Conservation (phyloP, 1,140 invertebrate species). For the Drosophila kohkoa region DNA sequence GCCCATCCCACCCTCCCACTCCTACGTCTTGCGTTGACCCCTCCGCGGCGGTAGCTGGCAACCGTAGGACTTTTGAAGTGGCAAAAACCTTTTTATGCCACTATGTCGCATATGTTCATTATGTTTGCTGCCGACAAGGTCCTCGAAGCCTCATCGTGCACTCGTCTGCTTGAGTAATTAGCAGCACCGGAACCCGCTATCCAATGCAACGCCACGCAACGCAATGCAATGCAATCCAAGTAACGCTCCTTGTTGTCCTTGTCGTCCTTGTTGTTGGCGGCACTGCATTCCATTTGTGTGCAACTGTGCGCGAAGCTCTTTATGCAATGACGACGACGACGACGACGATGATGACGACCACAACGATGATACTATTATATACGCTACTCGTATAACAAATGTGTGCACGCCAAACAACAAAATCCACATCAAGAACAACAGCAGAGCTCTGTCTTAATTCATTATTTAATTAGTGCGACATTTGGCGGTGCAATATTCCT, state of each 20-base stretch:
- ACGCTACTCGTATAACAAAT: slow-evolving; percentile 44
- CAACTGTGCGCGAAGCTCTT: slow-evolving; percentile 55
- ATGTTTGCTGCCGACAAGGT: slow-evolving; percentile 76
- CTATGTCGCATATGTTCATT: slow-evolving; percentile 78
- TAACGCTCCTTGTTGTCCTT: slow-evolving; percentile 45
- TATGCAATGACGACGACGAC: slow-evolving; percentile 56
- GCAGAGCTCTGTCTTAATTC: slow-evolving; percentile 43
- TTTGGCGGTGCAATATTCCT: not conserved
- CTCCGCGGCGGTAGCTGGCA: slow-evolving; percentile 9
- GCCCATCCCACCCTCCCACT: slow-evolving; percentile 30
- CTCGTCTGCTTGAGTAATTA: slow-evolving; percentile 78
- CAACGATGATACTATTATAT: slow-evolving; percentile 33
- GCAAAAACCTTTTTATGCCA: slow-evolving; percentile 72
- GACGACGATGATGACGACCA: slow-evolving; percentile 19
- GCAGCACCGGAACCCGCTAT: slow-evolving; percentile 61
- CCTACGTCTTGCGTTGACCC: slow-evolving; percentile 17
- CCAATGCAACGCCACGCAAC: slow-evolving; percentile 26
- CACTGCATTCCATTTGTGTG: slow-evolving; percentile 44
- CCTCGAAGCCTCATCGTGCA: slow-evolving; percentile 62
- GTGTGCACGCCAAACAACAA: slow-evolving; percentile 23
- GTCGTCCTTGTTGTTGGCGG: slow-evolving; percentile 41
- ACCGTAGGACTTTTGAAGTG: slow-evolving; percentile 48
- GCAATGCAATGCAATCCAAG: slow-evolving; percentile 62
- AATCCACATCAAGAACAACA: slow-evolving; percentile 12
- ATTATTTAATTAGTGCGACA: slow-evolving; percentile 72